These are phyloP conservation scores for Agapostemon virescens DNA, from an alignment of 2,888 invertebrate genomes.

Conservation along the genomic window DNA sequence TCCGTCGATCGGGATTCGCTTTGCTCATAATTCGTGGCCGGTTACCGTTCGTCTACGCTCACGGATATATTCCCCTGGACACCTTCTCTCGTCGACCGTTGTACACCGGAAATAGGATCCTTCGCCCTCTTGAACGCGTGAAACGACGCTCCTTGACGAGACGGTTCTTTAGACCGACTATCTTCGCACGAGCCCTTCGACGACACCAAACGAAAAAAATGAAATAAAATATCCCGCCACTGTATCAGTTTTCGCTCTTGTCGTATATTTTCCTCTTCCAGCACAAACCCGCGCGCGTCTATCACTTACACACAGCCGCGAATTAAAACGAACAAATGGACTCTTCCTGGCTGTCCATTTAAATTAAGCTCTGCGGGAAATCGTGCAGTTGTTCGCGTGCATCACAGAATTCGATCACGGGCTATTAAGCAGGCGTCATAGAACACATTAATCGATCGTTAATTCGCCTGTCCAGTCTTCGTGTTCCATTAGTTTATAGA, in stretches of 20 bases:
- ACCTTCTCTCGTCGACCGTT: background rate
- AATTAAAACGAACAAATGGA: slow-evolving; percentile 31
- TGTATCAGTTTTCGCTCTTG: too few relatives aligned
- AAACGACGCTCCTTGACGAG: background rate
- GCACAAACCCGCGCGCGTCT: background rate
- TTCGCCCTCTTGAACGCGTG: background rate
- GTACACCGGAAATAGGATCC: background rate
- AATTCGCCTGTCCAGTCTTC: slow-evolving; percentile 34
- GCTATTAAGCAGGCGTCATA: slow-evolving; percentile 50
- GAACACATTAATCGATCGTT: slow-evolving; percentile 54
- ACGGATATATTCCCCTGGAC: background rate
- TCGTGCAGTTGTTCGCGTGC: slow-evolving; percentile 36
- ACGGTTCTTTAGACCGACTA: background rate
- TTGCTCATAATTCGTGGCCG: slow-evolving; percentile 8
- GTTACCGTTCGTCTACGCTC: background rate
- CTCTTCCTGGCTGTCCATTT: slow-evolving; percentile 49
- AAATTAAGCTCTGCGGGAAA: slow-evolving; percentile 46
- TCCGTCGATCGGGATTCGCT: slow-evolving; percentile 5
- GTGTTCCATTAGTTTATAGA: slow-evolving; percentile 18
- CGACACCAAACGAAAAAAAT: background rate
- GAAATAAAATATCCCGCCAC: background rate
- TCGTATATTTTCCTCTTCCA: background rate
- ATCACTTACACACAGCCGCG: background rate
- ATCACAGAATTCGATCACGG: slow-evolving; percentile 31
- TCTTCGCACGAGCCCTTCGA: background rate